Percentiles rank a stretch among this genome's conserved stretches.
phyloP scores from a whole-genome alignment of 2,888 invertebrate species.

The Tineola bisselliella region DNA sequence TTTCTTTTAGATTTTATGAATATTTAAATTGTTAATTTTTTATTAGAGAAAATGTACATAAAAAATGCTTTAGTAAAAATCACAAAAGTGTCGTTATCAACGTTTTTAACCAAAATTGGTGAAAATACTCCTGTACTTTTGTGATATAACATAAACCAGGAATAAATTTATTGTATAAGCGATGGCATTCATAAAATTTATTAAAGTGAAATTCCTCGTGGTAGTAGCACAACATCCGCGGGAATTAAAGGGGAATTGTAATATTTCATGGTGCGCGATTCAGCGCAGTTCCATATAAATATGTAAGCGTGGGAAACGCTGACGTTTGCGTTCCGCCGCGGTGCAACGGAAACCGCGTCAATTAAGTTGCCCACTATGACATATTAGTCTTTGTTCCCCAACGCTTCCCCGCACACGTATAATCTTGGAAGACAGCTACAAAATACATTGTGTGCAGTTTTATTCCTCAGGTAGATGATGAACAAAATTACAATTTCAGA shows the following conservation, averaged over 20 bases:
- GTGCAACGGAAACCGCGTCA: conserved; percentile 64
- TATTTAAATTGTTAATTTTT: conserved; percentile 18
- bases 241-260: conserved; percentile 28
- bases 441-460: neutral
- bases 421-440: conserved; percentile 37
- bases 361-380: conserved; percentile 64
- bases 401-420: conserved; percentile 27
- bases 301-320: conserved; percentile 57
- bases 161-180: conserved; percentile 7
- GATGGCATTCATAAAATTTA: conserved; percentile 8
- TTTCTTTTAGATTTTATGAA: conserved; percentile 31
- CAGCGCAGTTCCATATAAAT: conserved; percentile 45
- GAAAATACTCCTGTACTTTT: neutral
- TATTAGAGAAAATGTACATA: conserved; percentile 20
- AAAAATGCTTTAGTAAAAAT: too few species aligned
- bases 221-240: conserved; percentile 10
- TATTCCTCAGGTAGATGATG: neutral
- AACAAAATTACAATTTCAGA: neutral
- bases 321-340: conserved; percentile 60
- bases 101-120: neutral
- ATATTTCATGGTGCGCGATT: conserved; percentile 28
- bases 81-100: too few species aligned
- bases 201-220: conserved; percentile 11
- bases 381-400: conserved; percentile 63
- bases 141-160: neutral